phyloP scores from a whole-genome alignment of 2,797 vertebrate species.

The Alfaro cultratus region DNA sequence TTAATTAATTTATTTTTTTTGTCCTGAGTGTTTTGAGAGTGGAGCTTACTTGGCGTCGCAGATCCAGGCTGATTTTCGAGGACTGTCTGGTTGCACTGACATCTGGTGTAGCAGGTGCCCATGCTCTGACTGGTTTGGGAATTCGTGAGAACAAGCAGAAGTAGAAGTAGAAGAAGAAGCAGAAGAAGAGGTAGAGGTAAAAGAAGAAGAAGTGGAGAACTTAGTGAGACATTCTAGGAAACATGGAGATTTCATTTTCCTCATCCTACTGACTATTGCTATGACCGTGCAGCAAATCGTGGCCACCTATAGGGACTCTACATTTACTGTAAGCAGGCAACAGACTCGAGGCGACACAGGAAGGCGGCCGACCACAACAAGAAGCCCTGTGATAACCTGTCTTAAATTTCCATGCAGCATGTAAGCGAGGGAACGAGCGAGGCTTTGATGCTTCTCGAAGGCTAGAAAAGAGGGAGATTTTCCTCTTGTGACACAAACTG shows the following conservation, averaged over 20 bases:
- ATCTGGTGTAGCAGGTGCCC: slow-evolving; percentile 73
- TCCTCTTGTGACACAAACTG: background rate
- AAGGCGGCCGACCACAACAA: slow-evolving; percentile 57
- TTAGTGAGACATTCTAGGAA: background rate
- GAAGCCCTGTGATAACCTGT: slow-evolving; percentile 48
- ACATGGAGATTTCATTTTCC: background rate
- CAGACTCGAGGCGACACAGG: slow-evolving; percentile 37
- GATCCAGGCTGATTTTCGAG: slow-evolving; percentile 61
- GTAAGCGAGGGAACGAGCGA: background rate
- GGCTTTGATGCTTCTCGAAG: background rate
- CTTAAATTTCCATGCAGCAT: slow-evolving; percentile 49
- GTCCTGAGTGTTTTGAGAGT: background rate
- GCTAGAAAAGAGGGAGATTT: background rate
- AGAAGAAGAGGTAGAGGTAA: background rate
- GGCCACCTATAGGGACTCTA: background rate
- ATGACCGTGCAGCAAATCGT: background rate
- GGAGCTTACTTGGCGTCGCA: slow-evolving; percentile 62
- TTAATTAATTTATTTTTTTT: background rate
- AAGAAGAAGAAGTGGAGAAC: background rate
- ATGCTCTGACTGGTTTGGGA: slow-evolving; percentile 48
- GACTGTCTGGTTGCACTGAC: slow-evolving; percentile 33
- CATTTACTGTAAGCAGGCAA: slow-evolving; percentile 12
- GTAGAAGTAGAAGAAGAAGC: background rate
- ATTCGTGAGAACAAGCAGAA: background rate
- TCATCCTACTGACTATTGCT: background rate